Evolutionary conservation across 2,797 vertebrate genomes (phyloP).

Genomic region (Tapera naevia): DNA sequence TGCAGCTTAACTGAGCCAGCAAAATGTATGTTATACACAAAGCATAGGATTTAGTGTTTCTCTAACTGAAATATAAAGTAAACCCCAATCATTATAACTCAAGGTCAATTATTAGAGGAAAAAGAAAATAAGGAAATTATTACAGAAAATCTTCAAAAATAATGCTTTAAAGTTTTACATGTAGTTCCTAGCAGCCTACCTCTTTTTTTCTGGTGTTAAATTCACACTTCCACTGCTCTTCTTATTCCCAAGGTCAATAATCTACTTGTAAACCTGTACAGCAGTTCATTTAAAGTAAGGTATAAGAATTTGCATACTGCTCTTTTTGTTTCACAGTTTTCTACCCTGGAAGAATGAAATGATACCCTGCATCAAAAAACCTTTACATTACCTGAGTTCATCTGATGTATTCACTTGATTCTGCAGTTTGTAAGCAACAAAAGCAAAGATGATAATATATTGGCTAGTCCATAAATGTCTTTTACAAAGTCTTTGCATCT

Average conservation of each 20-base stretch:
- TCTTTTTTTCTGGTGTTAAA: neutral
- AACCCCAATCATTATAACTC: neutral
- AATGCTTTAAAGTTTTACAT: neutral
- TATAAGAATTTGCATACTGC: neutral
- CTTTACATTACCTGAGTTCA: neutral
- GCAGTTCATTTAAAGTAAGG: neutral
- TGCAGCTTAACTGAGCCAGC: rapidly evolving
- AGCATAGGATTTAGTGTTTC: neutral
- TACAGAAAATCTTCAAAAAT: neutral
- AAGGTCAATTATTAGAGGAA: neutral
- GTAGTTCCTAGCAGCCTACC: rapidly evolving
- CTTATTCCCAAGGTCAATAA: neutral
- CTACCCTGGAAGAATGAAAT: neutral
- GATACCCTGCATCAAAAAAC: neutral
- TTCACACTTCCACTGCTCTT: neutral
- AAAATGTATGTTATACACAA: neutral
- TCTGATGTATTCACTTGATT: neutral
- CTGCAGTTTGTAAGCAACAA: neutral
- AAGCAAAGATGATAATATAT: neutral
- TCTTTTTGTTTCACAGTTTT: neutral
- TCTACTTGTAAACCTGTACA: neutral
- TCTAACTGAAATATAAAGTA: neutral
- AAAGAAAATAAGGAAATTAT: neutral
- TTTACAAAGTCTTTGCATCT: neutral
- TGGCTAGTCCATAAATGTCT: neutral